Conservation (phyloP, 2,888 invertebrate genomes). For the Pegoplata infirma region DNA sequence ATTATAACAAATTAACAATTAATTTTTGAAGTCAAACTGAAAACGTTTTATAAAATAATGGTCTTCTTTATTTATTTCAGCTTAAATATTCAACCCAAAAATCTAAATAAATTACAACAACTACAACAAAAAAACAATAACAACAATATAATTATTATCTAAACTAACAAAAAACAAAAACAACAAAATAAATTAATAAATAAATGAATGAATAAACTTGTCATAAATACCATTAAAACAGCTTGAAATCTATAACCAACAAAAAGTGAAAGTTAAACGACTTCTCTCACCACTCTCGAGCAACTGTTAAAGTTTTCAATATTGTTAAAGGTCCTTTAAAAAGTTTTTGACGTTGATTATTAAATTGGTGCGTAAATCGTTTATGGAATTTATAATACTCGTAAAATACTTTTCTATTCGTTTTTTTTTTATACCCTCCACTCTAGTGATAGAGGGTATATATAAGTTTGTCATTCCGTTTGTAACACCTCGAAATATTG, state of each 20-base stretch:
- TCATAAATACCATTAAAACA: slow-evolving; percentile 22
- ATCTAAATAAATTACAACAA: background rate
- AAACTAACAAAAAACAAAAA: slow-evolving; percentile 1
- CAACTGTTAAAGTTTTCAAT: background rate
- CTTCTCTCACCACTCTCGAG: no score
- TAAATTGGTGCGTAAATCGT: slow-evolving; percentile 54
- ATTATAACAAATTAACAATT: no score
- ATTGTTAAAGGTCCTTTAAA: background rate
- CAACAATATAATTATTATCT: background rate
- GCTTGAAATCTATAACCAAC: slow-evolving; percentile 7
- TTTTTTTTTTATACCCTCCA: no score
- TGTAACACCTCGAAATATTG: no score
- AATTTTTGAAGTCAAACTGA: no score
- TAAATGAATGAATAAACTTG: background rate
- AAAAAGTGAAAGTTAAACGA: background rate
- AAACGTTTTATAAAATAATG: no score
- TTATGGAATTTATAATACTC: slow-evolving; percentile 6
- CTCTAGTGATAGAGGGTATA: no score
- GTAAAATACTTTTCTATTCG: background rate
- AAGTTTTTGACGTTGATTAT: slow-evolving; percentile 16
- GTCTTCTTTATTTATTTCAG: background rate
- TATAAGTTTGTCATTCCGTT: no score
- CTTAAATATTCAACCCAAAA: background rate
- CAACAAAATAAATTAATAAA: no score
- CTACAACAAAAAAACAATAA: background rate